Evolutionary conservation across 2,113 vertebrate genomes (phyloP), one percentile per base, ranked within the genome.

Genomic region (Phyllostomus discolor): DNA sequence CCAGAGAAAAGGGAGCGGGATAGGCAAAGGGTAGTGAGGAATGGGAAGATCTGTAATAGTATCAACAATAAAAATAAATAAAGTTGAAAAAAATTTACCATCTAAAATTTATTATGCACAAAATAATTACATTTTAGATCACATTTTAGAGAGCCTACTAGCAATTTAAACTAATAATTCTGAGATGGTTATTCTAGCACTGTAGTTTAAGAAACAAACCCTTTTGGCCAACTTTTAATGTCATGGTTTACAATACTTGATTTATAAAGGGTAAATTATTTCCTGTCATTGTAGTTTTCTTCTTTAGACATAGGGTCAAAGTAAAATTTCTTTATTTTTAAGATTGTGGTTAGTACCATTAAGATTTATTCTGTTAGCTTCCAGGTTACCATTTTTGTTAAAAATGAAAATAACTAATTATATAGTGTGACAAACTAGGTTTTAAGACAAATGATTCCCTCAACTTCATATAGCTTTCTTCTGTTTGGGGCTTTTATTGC

Each of bases 381-480:
- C 95, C 86, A 97, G 70, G 94, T 97, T 98, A 97, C 94, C 96
- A 86, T 97, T 98, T 97, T 97, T 96, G 95, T 97, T 97, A 80
- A 91, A 95, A 57, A 64, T 64, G 91, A 98, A 88, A 93, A 78
- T 95, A 96, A 96, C 33, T 98, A 94, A 97, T 97, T 98, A 98
- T 92, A 95, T 16, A 85, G 7, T 12, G 54, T 90, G 88, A 96
- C 88, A 98, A 97, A 91, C 19, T 70, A 96, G 64, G 59, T 95
- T 78, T 87, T 83, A 94, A 43, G 46, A 97, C n/a, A 86, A 92
- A 79, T 95, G 48, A 87, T 10, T 94, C 8, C 79, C 62, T 95
- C 75, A 75, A 72, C 28, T 97, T 91, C 43, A 62, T 79, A 57
- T 2, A 87, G 35, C 20, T 86, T 97, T 95, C 19, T 89, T 97